Base-by-base conservation (phyloP, 1,140 invertebrate genomes). In the Atta texana region DNA sequence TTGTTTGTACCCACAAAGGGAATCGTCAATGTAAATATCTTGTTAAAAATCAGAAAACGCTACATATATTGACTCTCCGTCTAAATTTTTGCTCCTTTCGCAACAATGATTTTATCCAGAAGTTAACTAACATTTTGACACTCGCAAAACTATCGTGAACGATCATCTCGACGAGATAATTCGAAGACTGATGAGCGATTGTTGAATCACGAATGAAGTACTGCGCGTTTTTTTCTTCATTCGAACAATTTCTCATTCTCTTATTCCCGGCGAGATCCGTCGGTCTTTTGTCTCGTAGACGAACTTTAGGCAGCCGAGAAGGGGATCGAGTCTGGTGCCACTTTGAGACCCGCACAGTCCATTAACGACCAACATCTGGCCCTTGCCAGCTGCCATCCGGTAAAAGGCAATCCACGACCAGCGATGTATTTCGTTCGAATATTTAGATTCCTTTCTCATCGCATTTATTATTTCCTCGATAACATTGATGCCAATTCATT, bases 311-410 rank as follows among this genome's bases (percentile, higher is more conserved):
- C 24, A 31, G 10, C n/a, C 39, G 55, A 61, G 72, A 21, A 31
- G 10, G 63, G 74, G 39, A 77, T 85, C 21, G 18, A 53, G 28
- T 87, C 53, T 66, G 68, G 69, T 68, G 59, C 31, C 86, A 69
- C 86, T 87, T 84, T 61, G 71, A 61, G 66, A 28, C 51, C 24
- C 21, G 59, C 18, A 28, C 53, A 34, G 14, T 57, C 69, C 61
- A 88, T 86, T 88, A 89, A 88, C 82, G 69, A 90, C 61, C 69
- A 81, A 90, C 87, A 89, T 88, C 89, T 90, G 91, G 87, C 87
- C 84, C 76, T 84, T 81, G 90, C 87, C 89, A 91, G 87, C 91
- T 92, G 91, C 76, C 66, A 76, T 87, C 76, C 85, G 66, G 74
- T 63, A 81, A 87, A 88, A 89, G 71, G 55, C 88, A 80, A 87